These are phyloP conservation scores for Sciaenops ocellatus DNA, from an alignment of 2,797 vertebrate genomes.

Conservation along the genomic window DNA sequence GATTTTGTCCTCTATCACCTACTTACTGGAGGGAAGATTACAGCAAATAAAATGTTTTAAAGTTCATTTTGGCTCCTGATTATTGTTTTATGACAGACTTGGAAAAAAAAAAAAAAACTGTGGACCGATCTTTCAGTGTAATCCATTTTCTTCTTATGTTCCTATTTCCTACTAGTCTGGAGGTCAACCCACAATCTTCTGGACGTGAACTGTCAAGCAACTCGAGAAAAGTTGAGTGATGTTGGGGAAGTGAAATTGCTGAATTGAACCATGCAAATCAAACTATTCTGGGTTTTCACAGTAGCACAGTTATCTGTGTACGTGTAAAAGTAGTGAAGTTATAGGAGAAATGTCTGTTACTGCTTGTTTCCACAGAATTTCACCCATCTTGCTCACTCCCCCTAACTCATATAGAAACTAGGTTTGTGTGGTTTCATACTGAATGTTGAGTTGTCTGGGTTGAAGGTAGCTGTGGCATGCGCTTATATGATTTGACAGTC, in stretches of 20 bases:
- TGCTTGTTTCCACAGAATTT: constrained; percentile 62
- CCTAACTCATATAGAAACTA: constrained; percentile 65
- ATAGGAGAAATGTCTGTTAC: constrained; percentile 35
- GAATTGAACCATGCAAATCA: constrained; percentile 44
- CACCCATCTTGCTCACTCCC: constrained; percentile 8
- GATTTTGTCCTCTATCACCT: background rate
- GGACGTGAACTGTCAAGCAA: constrained; percentile 6
- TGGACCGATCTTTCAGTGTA: background rate
- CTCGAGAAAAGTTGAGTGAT: constrained; percentile 6
- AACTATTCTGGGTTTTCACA: constrained; percentile 54
- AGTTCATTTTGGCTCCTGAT: background rate
- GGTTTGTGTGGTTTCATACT: constrained; percentile 51
- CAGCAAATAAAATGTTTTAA: background rate
- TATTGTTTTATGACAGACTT: background rate
- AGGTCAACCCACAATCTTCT: constrained; percentile 4
- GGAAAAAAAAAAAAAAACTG: background rate
- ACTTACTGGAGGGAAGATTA: background rate
- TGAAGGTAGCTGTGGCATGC: constrained; percentile 14
- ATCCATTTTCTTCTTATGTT: background rate
- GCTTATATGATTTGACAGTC: constrained; percentile 16
- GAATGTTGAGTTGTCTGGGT: constrained; percentile 20
- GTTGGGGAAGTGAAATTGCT: constrained; percentile 54
- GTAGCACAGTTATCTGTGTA: constrained; percentile 38
- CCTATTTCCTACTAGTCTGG: background rate
- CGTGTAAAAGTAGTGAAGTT: constrained; percentile 9